A percentile compares a stretch with the other conserved stretches of the same genome.
Conservation (phyloP, 2,797 vertebrate species). For the Mus minutoides region DNA sequence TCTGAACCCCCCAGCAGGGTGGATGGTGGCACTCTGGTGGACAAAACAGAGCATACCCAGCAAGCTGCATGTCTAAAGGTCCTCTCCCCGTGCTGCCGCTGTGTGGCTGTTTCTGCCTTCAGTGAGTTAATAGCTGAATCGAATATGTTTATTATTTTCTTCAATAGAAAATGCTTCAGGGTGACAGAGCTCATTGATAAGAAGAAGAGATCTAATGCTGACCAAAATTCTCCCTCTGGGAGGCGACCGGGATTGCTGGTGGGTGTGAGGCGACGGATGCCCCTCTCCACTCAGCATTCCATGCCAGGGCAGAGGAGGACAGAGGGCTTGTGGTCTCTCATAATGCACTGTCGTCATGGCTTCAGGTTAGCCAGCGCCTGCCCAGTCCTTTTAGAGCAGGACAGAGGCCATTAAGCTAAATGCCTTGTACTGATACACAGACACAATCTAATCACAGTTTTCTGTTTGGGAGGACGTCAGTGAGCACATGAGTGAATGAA, state of each 20-base stretch:
- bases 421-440: slow-evolving; percentile 61
- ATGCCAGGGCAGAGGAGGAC: background rate
- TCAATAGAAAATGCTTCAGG: background rate
- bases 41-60: background rate
- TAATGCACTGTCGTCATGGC: background rate
- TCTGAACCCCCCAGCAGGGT: background rate
- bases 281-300: background rate
- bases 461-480: background rate
- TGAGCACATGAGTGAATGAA: accelerated
- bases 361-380: background rate
- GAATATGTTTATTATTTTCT: background rate
- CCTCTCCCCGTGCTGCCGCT: background rate
- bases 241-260: background rate
- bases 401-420: slow-evolving; percentile 32
- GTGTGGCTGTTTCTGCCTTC: background rate
- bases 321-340: background rate
- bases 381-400: background rate
- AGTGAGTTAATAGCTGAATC: background rate
- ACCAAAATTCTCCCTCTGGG: background rate
- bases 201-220: too few relatives aligned
- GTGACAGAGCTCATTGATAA: background rate
- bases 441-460: slow-evolving; percentile 64
- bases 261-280: background rate
- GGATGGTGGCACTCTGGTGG: too few relatives aligned
- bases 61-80: background rate